Evolutionary conservation across 1,140 invertebrate species (phyloP).

Genomic region (Panagrolaimus sp.): DNA sequence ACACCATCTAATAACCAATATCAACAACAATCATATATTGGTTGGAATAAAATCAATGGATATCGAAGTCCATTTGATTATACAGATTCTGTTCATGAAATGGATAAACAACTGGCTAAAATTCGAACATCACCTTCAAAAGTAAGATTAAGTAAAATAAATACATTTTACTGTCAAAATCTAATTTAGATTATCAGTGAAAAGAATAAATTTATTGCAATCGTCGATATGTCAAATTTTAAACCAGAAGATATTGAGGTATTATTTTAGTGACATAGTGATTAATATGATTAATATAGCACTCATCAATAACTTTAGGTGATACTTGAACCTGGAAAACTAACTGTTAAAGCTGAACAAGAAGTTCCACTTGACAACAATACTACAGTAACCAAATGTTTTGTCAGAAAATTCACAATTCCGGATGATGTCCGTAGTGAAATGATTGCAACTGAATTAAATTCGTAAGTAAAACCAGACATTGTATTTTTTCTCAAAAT

Average conservation of each 20-base stretch:
- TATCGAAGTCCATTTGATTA: background rate
- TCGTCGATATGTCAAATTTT: constrained; percentile 28
- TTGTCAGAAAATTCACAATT: constrained; percentile 23
- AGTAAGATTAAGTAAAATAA: background rate
- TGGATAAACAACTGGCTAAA: constrained; percentile 21
- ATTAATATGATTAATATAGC: background rate
- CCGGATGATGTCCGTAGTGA: constrained; percentile 26
- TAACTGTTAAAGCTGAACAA: constrained; percentile 22
- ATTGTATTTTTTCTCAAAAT: too few relatives aligned
- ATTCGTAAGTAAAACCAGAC: constrained; percentile 25
- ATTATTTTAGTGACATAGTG: constrained; percentile 4
- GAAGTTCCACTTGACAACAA: constrained; percentile 20
- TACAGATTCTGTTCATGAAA: constrained; percentile 16
- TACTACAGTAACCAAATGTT: constrained; percentile 22
- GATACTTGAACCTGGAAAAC: constrained; percentile 14
- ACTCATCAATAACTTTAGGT: constrained; percentile 10
- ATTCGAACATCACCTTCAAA: constrained; percentile 22
- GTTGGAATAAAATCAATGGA: too few relatives aligned
- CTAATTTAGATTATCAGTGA: constrained; percentile 24
- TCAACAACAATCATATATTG: too few relatives aligned
- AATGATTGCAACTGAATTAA: constrained; percentile 24
- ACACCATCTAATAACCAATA: too few relatives aligned
- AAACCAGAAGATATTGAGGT: constrained; percentile 30
- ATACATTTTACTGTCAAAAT: too few relatives aligned
- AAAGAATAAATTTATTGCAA: constrained; percentile 21